Conservation (phyloP, 2,113 vertebrate genomes). For the Thalassoma bifasciatum region DNA sequence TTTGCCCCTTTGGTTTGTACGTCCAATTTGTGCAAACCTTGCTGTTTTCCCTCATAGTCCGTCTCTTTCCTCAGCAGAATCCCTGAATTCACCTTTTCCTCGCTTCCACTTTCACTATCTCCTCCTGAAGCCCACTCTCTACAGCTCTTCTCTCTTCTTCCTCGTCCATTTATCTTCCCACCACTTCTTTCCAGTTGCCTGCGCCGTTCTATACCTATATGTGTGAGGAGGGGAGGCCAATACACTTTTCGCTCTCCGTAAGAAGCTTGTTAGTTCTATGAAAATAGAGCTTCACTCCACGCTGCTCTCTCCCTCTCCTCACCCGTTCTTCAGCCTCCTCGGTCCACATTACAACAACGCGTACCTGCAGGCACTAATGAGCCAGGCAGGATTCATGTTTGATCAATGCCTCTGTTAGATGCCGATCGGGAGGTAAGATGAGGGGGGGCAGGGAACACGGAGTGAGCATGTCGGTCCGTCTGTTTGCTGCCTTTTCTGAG, state of each 20-base stretch:
- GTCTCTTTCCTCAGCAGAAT: constrained; percentile 7
- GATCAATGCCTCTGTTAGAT: constrained; percentile 43
- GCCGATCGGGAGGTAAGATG: constrained; percentile 36
- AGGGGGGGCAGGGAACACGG: constrained; percentile 9
- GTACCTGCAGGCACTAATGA: constrained; percentile 55
- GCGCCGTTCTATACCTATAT: constrained; percentile 21
- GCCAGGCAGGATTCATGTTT: constrained; percentile 36
- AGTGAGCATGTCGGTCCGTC: constrained; percentile 37
- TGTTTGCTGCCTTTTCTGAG: constrained; percentile 34
- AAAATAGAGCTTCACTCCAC: constrained; percentile 25
- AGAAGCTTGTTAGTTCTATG: constrained; percentile 65
- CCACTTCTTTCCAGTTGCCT: constrained; percentile 4
- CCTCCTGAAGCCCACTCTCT: constrained; percentile 26
- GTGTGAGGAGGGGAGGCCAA: neutral
- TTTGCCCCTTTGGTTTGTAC: constrained; percentile 41
- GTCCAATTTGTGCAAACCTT: constrained; percentile 33
- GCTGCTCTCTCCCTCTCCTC: neutral
- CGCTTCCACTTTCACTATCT: constrained; percentile 12
- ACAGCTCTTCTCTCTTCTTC: constrained; percentile 13
- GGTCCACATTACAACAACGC: constrained; percentile 37
- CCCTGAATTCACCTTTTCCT: neutral
- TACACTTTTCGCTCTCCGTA: constrained; percentile 14
- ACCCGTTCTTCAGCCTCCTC: constrained; percentile 2
- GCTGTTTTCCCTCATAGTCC: constrained; percentile 2
- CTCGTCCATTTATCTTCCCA: constrained; percentile 40